Conservation (phyloP, 92 coral and sea anemone genomes). For the Galaxea fascicularis region DNA sequence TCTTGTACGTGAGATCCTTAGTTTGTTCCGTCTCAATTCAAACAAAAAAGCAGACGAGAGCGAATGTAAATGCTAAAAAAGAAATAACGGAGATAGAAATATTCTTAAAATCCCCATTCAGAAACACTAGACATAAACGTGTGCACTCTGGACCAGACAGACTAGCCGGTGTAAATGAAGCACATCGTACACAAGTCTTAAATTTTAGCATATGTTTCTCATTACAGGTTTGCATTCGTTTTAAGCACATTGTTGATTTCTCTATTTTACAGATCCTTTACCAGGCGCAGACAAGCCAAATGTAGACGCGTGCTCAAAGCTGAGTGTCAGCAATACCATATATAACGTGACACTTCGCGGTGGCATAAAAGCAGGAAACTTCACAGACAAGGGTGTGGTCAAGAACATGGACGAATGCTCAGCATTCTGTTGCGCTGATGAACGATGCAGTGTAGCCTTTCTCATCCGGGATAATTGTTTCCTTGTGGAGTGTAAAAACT, state of each 20-base stretch:
- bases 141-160: too few relatives aligned
- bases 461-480: conserved; percentile 89
- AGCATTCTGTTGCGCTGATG: conserved; percentile 91
- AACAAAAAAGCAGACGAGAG: too few relatives aligned
- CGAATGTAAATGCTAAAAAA: too few relatives aligned
- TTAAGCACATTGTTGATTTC: not conserved
- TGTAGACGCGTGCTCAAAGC: conserved; percentile 62
- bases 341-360: conserved; percentile 88
- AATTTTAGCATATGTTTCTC: too few relatives aligned
- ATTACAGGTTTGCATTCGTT: too few relatives aligned
- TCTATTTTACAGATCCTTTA: conserved; percentile 60
- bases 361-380: conserved; percentile 87
- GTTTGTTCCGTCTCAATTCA: too few relatives aligned
- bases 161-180: too few relatives aligned
- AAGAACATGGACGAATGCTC: conserved; percentile 82
- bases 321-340: conserved; percentile 70
- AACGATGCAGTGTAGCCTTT: conserved; percentile 83
- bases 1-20: too few relatives aligned
- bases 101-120: too few relatives aligned
- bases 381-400: conserved; percentile 90
- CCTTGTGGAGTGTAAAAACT: conserved; percentile 92
- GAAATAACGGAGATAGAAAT: too few relatives aligned
- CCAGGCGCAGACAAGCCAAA: conserved; percentile 67
- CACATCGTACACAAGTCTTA: too few relatives aligned
- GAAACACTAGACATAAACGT: too few relatives aligned